phyloP scores from a whole-genome alignment of 2,113 vertebrate species.

The Rhombomys opimus region DNA sequence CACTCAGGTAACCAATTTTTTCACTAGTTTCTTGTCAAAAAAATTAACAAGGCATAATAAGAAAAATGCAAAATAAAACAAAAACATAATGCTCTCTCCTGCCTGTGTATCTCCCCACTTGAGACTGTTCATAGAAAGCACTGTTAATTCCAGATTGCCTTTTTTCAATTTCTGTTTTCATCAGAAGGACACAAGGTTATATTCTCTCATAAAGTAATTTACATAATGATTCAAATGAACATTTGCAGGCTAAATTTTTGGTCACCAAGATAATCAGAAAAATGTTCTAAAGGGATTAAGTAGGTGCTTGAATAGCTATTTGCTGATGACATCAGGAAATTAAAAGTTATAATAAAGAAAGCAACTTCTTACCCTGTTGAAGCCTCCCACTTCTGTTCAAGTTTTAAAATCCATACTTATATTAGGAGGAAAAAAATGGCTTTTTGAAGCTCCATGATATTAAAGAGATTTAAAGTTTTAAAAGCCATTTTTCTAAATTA shows the following conservation, averaged over 20 bases:
- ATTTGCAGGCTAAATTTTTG: slow-evolving; percentile 73
- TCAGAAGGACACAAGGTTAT: slow-evolving; percentile 70
- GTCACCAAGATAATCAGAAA: slow-evolving; percentile 68
- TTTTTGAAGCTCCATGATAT: background rate
- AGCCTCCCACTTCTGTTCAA: background rate
- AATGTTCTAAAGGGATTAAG: slow-evolving; percentile 72
- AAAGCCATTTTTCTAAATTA: slow-evolving; percentile 38
- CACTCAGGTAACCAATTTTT: background rate
- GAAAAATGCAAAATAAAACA: slow-evolving; percentile 20
- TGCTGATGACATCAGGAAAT: slow-evolving; percentile 73
- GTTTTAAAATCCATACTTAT: slow-evolving; percentile 31
- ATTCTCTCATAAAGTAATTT: slow-evolving; percentile 74
- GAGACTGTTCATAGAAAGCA: slow-evolving; percentile 13
- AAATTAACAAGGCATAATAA: background rate
- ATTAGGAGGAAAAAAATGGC: slow-evolving; percentile 3
- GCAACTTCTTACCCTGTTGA: slow-evolving; percentile 3
- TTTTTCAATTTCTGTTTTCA: slow-evolving; percentile 68
- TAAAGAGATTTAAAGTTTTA: slow-evolving; percentile 44
- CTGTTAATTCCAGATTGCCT: slow-evolving; percentile 63
- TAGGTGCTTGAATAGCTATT: slow-evolving; percentile 55
- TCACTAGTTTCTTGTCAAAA: background rate
- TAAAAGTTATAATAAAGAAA: slow-evolving; percentile 72
- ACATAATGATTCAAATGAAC: slow-evolving; percentile 73
- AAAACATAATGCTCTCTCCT: no score
- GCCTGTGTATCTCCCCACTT: background rate